Evolutionary conservation across 2,113 vertebrate species (phyloP), one percentile per base, ranked within the genome.

Genomic region (Passer domesticus): DNA sequence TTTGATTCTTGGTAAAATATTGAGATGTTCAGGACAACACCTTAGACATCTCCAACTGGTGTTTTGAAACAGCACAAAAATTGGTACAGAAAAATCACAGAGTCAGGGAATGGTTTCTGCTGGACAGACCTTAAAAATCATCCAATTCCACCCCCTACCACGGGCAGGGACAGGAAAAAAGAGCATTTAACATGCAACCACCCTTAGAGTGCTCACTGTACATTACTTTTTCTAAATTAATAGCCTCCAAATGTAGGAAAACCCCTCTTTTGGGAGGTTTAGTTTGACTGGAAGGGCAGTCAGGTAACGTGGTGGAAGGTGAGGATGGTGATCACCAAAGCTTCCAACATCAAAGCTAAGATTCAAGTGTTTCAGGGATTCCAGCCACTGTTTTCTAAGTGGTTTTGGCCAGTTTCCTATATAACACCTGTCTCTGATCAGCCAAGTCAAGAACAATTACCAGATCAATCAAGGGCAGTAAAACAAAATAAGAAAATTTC

Each of bases 251-350:
- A 55, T 2, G 20, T 22, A 8, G 13, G 13, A 43, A 64, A 55
- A 4, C 2, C 13, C 5, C 13, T 53, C 10, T 70, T 82, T 17
- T 31, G 31, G 31, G 21, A 56, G 14, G 20, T 69, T 55, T 44
- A 11, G 1, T 70, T 41, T n/a, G 37, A 9, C n/a, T 72, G n/a
- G 24, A 62, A 46, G 22, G 47, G 18, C 28, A 77, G 13, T 3
- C 31, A n/a, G 27, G 17, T 8, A 28, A 41, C 0, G 2, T 25
- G n/a, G 28, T 14, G 43, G 8, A 35, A 60, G 37, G 6, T 6
- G 12, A 33, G 7, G 46, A 15, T 9, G 0, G 1, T 23, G 22
- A 20, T 46, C 28, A 37, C 9, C 59, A 80, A 41, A 69, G 8
- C 15, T 69, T 63, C 24, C 72, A 58, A 24, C 25, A 39, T 7